Evolutionary conservation across 2,797 vertebrate species (phyloP).

Genomic region (Pangasius mekongensis): DNA sequence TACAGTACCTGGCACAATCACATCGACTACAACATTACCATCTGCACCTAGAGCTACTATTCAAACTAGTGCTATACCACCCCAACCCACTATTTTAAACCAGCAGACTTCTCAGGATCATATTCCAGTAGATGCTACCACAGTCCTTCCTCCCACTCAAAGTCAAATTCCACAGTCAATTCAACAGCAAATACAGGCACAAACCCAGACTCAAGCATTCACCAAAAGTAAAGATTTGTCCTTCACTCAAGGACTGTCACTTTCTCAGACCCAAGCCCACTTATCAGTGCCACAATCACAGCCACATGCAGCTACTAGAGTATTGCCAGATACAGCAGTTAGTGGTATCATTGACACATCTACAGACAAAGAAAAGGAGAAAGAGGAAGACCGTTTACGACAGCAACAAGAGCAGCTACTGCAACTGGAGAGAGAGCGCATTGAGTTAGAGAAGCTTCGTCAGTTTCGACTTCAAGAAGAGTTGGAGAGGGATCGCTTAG

Average conservation of each 20-base stretch:
- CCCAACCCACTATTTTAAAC: conserved; percentile 58
- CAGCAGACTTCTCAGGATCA: conserved; percentile 65
- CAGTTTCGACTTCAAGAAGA: conserved; percentile 94
- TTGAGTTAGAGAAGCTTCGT: conserved; percentile 94
- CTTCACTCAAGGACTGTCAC: conserved; percentile 63
- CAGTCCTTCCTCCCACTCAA: conserved; percentile 61
- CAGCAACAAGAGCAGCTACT: conserved; percentile 95
- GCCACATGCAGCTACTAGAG: conserved; percentile 60
- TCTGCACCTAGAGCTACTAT: conserved; percentile 57
- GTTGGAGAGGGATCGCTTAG: conserved; percentile 92
- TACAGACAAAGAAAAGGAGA: conserved; percentile 76
- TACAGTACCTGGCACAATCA: conserved; percentile 62
- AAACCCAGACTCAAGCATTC: conserved; percentile 57
- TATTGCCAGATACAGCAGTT: conserved; percentile 53
- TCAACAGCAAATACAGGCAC: conserved; percentile 61
- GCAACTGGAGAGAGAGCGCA: conserved; percentile 91
- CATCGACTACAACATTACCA: conserved; percentile 64
- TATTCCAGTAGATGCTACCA: conserved; percentile 63
- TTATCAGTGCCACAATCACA: conserved; percentile 66
- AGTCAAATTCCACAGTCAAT: conserved; percentile 63
- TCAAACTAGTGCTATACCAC: conserved; percentile 57
- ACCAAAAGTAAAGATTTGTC: conserved; percentile 59
- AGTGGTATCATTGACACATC: conserved; percentile 68
- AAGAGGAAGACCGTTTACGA: conserved; percentile 89
- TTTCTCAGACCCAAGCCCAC: conserved; percentile 71